Conservation (phyloP, 53 echinoderm and acorn worm genomes). For the Pentamera pediparva region DNA sequence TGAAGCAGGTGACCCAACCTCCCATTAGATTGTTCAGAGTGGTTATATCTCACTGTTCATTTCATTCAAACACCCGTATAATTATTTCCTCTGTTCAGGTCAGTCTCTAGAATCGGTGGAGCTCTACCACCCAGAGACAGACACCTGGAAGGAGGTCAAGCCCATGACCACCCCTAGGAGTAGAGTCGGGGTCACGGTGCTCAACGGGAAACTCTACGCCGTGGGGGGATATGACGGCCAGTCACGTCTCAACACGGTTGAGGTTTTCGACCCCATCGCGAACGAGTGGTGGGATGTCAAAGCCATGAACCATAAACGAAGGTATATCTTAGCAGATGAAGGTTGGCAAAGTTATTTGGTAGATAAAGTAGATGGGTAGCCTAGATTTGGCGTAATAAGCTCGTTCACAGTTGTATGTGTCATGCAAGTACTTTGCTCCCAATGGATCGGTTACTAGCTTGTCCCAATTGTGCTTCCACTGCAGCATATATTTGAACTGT, state of each 20-base stretch:
- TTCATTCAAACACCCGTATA: background rate
- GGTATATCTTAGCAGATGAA: slow-evolving; percentile 25
- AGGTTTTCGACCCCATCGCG: slow-evolving; percentile 82
- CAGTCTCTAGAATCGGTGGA: slow-evolving; percentile 87
- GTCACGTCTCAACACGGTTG: slow-evolving; percentile 84
- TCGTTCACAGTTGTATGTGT: too few relatives aligned
- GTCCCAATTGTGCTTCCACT: too few relatives aligned
- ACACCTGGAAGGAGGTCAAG: slow-evolving; percentile 71
- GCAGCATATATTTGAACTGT: too few relatives aligned
- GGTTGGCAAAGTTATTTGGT: background rate
- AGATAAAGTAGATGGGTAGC: too few relatives aligned
- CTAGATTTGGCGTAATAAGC: too few relatives aligned
- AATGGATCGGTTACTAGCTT: too few relatives aligned
- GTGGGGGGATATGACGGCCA: slow-evolving; percentile 97
- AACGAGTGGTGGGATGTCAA: slow-evolving; percentile 98
- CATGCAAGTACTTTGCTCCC: too few relatives aligned
- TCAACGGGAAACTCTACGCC: slow-evolving; percentile 73
- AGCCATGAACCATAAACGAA: slow-evolving; percentile 93
- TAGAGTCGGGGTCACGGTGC: slow-evolving; percentile 89
- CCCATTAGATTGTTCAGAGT: too few relatives aligned
- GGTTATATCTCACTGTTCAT: too few relatives aligned
- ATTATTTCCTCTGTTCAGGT: slow-evolving; percentile 44
- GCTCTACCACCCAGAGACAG: slow-evolving; percentile 68
- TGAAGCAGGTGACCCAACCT: too few relatives aligned
- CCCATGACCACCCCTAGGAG: slow-evolving; percentile 96